Conservation (phyloP, 2,888 invertebrate species). For the Bedellia somnulentella region DNA sequence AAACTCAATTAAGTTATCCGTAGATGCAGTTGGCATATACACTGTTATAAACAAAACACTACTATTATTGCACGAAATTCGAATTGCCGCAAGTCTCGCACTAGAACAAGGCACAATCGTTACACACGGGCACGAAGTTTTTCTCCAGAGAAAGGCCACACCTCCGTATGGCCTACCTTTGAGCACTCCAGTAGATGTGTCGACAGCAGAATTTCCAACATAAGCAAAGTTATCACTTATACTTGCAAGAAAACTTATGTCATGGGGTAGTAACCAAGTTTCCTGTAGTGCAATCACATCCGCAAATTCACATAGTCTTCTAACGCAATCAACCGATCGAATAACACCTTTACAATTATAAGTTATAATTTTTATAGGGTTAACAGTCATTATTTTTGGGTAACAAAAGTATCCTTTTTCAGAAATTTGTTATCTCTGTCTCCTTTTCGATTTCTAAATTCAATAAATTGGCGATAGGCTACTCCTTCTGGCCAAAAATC, state of each 20-base stretch:
- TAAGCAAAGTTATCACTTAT: conserved; percentile 2
- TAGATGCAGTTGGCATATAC: not conserved
- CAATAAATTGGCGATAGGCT: no score
- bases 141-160: not conserved
- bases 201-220: not conserved
- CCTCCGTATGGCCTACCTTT: not conserved
- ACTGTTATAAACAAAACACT: not conserved
- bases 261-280: conserved; percentile 3
- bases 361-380: conserved; percentile 1
- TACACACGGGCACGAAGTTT: not conserved
- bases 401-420: conserved; percentile 7
- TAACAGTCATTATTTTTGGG: not conserved
- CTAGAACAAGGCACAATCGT: not conserved
- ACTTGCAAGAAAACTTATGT: not conserved
- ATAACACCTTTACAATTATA: conserved; percentile 5
- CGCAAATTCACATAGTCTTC: conserved; percentile 3
- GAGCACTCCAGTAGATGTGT: not conserved
- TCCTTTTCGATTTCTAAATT: not conserved
- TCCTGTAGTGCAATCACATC: conserved; percentile 5
- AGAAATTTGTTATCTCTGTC: conserved; percentile 1
- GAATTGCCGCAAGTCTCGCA: no score
- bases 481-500: no score
- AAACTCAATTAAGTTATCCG: not conserved
- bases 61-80: not conserved
- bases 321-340: conserved; percentile 5